Percentiles rank a stretch among this genome's conserved stretches.
Evolutionary conservation across 2,113 vertebrate species (phyloP).

Genomic region (Porphyrio hochstetteri): DNA sequence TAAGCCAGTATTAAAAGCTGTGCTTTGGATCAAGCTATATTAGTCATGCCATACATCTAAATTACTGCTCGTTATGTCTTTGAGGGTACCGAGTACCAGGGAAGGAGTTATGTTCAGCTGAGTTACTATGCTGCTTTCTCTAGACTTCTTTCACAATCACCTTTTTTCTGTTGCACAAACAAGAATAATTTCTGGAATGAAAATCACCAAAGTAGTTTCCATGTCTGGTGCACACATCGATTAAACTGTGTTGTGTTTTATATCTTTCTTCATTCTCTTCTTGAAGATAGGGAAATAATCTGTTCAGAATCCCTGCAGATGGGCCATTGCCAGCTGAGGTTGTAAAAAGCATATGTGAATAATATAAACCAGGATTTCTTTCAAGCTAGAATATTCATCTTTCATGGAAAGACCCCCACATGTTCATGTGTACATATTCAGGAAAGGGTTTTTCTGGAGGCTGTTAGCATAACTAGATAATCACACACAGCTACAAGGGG

Average conservation of each 20-base stretch:
- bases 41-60: conserved; percentile 18
- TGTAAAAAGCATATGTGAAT: not conserved
- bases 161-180: not conserved
- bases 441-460: not conserved
- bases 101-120: not conserved
- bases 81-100: not conserved
- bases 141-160: not conserved
- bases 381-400: not conserved
- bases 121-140: not conserved
- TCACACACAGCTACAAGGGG: not conserved
- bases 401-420: not conserved
- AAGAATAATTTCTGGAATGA: not conserved
- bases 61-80: not conserved
- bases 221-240: not conserved
- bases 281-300: not conserved
- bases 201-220: not conserved
- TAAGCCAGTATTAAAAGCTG: conserved; percentile 35
- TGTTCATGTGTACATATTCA: not conserved
- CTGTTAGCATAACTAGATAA: not conserved
- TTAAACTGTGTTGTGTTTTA: not conserved
- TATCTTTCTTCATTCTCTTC: not conserved
- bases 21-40: conserved; percentile 33
- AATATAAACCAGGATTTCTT: not conserved
- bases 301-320: not conserved
- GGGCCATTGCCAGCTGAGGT: not conserved